phyloP scores from a whole-genome alignment of 2,888 invertebrate species.

The Zelleria hepariella region DNA sequence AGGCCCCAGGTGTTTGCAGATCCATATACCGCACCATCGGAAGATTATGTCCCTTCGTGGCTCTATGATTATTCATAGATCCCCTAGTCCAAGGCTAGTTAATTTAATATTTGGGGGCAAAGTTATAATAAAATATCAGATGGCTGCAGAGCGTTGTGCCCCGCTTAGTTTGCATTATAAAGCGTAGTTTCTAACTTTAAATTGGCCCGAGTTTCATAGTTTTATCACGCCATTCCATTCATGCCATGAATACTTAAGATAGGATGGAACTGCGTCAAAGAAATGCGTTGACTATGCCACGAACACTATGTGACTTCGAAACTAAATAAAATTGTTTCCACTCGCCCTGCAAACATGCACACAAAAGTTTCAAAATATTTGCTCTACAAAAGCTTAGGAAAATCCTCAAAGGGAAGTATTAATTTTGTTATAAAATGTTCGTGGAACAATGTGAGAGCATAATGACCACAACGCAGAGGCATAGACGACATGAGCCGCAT shows the following conservation, averaged over 20 bases:
- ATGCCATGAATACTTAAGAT: slow-evolving; percentile 1
- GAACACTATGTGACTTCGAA: too few species aligned
- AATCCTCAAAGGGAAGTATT: background rate
- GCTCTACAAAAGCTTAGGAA: background rate
- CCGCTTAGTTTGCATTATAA: slow-evolving; percentile 3
- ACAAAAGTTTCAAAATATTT: too few species aligned
- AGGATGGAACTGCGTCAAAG: background rate
- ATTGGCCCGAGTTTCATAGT: slow-evolving; percentile 3
- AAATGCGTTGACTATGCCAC: too few species aligned
- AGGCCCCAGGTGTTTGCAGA: too few species aligned
- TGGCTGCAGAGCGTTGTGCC: background rate
- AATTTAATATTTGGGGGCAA: background rate
- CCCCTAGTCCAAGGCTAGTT: too few species aligned
- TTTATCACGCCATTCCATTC: background rate
- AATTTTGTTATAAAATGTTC: background rate
- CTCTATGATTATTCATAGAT: too few species aligned
- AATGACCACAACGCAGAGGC: background rate
- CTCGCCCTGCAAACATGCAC: too few species aligned
- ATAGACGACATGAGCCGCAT: background rate
- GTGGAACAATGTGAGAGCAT: background rate
- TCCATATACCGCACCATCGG: too few species aligned
- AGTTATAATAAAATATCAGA: background rate
- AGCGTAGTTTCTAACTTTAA: slow-evolving; percentile 3
- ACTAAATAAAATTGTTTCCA: background rate
- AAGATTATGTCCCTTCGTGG: too few species aligned